Percentiles rank a stretch among this genome's conserved stretches.
Conservation (phyloP, 2,113 vertebrate species). For the Sceloporus undulatus region DNA sequence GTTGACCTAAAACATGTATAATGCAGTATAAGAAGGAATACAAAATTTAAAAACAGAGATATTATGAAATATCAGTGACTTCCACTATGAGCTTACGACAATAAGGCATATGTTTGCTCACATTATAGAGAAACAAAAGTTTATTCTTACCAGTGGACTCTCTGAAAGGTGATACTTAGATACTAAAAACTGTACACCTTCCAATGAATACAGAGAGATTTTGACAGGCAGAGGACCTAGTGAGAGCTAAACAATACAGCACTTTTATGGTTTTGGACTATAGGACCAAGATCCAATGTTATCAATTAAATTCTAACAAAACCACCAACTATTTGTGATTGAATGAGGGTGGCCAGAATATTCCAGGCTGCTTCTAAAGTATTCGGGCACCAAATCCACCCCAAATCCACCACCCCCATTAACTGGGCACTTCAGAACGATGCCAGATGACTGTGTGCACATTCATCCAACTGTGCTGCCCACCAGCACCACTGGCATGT, state of each 20-base stretch:
- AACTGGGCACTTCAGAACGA: too few relatives aligned
- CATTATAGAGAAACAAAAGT: background rate
- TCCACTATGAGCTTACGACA: background rate
- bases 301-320: constrained; percentile 34
- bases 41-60: background rate
- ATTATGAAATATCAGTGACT: background rate
- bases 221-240: background rate
- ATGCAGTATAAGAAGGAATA: background rate
- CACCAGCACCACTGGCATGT: too few relatives aligned
- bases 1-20: background rate
- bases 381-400: too few relatives aligned
- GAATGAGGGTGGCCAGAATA: too few relatives aligned
- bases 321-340: too few relatives aligned
- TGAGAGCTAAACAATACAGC: background rate
- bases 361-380: too few relatives aligned
- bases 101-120: background rate
- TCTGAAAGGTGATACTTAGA: background rate
- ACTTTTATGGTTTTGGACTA: background rate
- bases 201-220: background rate
- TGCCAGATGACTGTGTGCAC: too few relatives aligned
- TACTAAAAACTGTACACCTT: background rate
- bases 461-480: too few relatives aligned
- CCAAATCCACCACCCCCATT: too few relatives aligned
- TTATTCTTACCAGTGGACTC: background rate
- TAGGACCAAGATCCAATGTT: constrained; percentile 16